Base-by-base conservation (phyloP, 1,140 invertebrate species). In the Tetraneura akinire region DNA sequence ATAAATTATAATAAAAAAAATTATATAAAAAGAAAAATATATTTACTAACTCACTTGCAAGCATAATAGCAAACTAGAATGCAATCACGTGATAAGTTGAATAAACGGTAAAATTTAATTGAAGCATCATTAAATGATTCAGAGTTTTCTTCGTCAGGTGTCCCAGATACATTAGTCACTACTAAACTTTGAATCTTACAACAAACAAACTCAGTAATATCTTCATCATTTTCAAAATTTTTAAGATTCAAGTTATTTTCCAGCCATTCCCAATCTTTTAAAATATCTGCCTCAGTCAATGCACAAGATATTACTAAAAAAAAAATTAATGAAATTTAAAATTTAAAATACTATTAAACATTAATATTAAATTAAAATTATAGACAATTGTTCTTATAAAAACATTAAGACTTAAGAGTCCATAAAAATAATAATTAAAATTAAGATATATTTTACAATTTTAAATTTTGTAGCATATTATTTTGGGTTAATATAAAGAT, bases 161-260 rank as follows among this genome's bases (percentile, higher is more conserved):
- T 85, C 84, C 82, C 81, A 81, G 80, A 57, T 32, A 80, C 45
- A 53, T 68, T 57, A 81, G 88, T 92, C 21, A 94, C 94, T 82
- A 96, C 90, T 76, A 97, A 88, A 64, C 95, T 98, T 85, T 98
- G 93, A 81, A 99, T 95, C 91, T 99, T 99, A 85, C 95, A 97
- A 82, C 90, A 91, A 13, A 98, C 96, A 90, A 97, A 99, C 82
- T 96, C 94, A 68, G 95, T 96, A 37, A 96, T 90, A 86, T 99
- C 96, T 83, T 97, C 95, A 85, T 98, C 95, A 81, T 88, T 93
- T 83, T 98, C 96, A 89, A 98, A 98, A 26, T 91, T 92, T 85
- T 92, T 91, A 49, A 98, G 87, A 83, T 93, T 90, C 14, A 99
- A 87, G 90, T 98, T 94, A 45, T 90, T 88, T 84, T 96, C 91